Evolutionary conservation across 1,140 invertebrate genomes (phyloP).

Genomic region (Cydia strobilella): DNA sequence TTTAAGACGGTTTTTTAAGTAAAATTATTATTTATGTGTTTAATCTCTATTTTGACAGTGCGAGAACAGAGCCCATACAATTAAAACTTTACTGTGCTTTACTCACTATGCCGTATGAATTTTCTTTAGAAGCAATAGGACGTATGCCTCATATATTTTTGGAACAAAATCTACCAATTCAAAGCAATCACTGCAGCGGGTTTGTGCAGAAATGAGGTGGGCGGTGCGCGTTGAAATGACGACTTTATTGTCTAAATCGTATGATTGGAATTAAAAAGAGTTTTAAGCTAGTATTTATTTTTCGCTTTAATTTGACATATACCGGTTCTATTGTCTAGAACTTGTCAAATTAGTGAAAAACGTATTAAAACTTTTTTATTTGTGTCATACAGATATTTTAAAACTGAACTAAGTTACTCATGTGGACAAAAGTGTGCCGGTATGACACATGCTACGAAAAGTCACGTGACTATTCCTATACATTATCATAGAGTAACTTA

Average conservation of each 20-base stretch:
- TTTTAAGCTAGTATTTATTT: neutral
- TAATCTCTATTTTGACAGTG: neutral
- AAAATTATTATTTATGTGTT: too few species aligned
- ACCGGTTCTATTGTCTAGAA: too few species aligned
- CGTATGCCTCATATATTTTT: neutral
- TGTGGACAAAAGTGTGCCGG: too few species aligned
- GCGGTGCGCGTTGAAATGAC: neutral
- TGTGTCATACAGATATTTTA: too few species aligned
- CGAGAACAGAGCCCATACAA: neutral
- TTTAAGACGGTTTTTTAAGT: too few species aligned
- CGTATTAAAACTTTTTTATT: too few species aligned
- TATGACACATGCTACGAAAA: too few species aligned
- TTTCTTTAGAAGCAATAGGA: neutral
- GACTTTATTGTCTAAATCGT: neutral
- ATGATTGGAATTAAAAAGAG: neutral
- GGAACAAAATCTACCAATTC: neutral
- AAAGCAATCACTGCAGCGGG: neutral
- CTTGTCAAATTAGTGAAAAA: too few species aligned
- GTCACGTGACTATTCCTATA: too few species aligned
- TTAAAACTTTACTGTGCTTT: neutral
- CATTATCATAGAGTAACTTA: too few species aligned
- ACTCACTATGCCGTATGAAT: neutral
- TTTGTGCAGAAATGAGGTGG: neutral
- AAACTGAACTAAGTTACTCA: too few species aligned
- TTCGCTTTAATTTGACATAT: too few species aligned